Percentiles rank a stretch among this genome's conserved stretches.
Evolutionary conservation across 2,113 vertebrate species (phyloP).

Genomic region (Misgurnus anguillicaudatus): DNA sequence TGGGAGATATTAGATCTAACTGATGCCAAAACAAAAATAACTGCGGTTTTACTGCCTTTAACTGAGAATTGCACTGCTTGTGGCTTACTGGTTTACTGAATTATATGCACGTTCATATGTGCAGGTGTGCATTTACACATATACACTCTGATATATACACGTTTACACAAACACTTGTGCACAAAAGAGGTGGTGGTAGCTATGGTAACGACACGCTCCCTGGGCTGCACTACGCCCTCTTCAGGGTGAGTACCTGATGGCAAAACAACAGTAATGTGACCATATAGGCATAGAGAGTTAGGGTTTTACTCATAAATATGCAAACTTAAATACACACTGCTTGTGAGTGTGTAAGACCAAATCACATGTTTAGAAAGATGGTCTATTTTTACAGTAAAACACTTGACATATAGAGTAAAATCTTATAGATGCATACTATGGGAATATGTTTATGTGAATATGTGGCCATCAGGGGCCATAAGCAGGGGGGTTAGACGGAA

Average conservation of each 20-base stretch:
- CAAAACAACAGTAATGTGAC: too few species aligned
- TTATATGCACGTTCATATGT: neutral
- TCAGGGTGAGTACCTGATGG: conserved; percentile 51
- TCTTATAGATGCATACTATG: neutral
- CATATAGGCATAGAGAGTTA: neutral
- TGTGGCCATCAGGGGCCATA: neutral
- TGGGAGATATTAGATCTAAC: neutral
- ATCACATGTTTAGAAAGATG: neutral
- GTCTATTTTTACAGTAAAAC: neutral
- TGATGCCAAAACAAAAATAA: conserved; percentile 1
- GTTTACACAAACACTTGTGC: conserved; percentile 14
- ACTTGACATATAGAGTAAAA: neutral
- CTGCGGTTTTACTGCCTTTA: neutral
- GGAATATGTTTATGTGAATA: neutral
- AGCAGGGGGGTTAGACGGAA: neutral
- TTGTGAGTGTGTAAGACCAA: neutral
- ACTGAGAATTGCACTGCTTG: neutral
- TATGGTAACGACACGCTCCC: conserved; percentile 45
- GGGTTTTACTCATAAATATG: neutral
- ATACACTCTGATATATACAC: neutral
- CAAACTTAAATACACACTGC: neutral
- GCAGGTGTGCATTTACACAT: neutral
- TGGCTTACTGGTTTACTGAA: neutral
- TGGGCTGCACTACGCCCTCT: conserved; percentile 36
- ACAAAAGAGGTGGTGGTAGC: conserved; percentile 43